Evolutionary conservation across 2,888 invertebrate species (phyloP).

Genomic region (Cancer borealis): DNA sequence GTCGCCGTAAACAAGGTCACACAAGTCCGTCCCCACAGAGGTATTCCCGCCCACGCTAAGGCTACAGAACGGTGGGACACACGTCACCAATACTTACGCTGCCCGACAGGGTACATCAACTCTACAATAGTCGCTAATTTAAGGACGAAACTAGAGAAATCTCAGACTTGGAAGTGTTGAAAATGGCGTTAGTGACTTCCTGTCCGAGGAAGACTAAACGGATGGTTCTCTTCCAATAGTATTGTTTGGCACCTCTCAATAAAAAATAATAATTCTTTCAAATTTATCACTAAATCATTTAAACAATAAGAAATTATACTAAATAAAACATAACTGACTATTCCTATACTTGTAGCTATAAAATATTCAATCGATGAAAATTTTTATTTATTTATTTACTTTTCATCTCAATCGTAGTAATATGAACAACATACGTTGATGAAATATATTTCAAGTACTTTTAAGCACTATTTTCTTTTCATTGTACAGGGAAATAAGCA

Average conservation of each 20-base stretch:
- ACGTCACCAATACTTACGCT: constrained; percentile 83
- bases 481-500: neutral
- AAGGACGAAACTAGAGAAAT: constrained; percentile 66
- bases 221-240: constrained; percentile 57
- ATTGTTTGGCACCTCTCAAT: neutral
- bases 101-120: constrained; percentile 86
- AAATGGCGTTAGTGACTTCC: constrained; percentile 76
- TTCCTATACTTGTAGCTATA: neutral
- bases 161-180: constrained; percentile 71
- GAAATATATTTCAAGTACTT: neutral
- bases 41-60: constrained; percentile 25
- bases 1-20: constrained; percentile 60
- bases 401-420: neutral
- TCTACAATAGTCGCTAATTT: constrained; percentile 77
- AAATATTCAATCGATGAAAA: constrained; percentile 1
- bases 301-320: neutral
- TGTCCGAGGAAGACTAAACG: constrained; percentile 65
- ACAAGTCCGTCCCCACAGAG: neutral
- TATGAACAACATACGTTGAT: neutral
- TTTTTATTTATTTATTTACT: too few species aligned
- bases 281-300: neutral
- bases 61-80: neutral
- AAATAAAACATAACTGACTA: neutral
- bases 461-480: neutral
- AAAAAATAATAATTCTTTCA: neutral